Conservation (phyloP, 2,113 vertebrate genomes). For the chimpanzee (Pan troglodytes) region NHGRI_mPanTro3-v2.1_pri NC_072403.2:83937501-83938000, state of each 20-base stretch:
- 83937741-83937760: not conserved
- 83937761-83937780: not conserved
- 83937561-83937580: not conserved
- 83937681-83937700: not conserved
- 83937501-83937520: constrained; percentile 41
- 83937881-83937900: not conserved
- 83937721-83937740: not conserved
- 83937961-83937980: not conserved
- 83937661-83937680: not conserved
- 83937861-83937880: not conserved
- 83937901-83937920: not conserved
- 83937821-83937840: not conserved
- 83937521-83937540: not conserved
- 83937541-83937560: not conserved
- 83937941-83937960: not conserved
- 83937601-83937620: not conserved
- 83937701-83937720: not conserved
- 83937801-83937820: not conserved
- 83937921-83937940: not conserved
- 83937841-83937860: not conserved
- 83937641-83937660: not conserved
- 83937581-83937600: not conserved
- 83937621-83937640: not conserved
- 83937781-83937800: not conserved
- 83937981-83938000: not conserved